These are phyloP conservation scores for Epizoanthus scotinus DNA, from an alignment of 92 coral and sea anemone genomes.

Conservation along the genomic window DNA sequence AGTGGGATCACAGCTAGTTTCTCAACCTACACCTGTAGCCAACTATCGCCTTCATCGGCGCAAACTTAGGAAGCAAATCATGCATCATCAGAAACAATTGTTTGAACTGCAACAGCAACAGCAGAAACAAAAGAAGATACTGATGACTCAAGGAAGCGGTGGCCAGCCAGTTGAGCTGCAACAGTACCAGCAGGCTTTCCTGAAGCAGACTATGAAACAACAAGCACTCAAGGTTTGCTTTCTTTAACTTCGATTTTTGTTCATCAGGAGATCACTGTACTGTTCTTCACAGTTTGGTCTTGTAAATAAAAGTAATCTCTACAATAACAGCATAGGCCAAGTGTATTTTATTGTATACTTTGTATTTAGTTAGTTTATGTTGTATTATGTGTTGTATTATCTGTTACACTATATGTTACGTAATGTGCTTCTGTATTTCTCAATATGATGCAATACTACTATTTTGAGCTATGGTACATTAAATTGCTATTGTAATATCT, in stretches of 20 bases:
- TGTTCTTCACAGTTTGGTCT: not conserved
- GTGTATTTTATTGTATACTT: too few relatives aligned
- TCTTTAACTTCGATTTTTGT: too few relatives aligned
- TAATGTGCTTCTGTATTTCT: too few relatives aligned
- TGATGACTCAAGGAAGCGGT: slow-evolving; percentile 51
- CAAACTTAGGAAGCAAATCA: slow-evolving; percentile 68
- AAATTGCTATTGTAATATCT: too few relatives aligned
- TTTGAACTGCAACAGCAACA: slow-evolving; percentile 73
- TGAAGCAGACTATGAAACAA: slow-evolving; percentile 39
- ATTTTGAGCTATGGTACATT: too few relatives aligned
- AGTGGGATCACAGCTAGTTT: slow-evolving; percentile 55
- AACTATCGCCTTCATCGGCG: slow-evolving; percentile 67
- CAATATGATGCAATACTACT: too few relatives aligned
- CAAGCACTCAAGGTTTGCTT: slow-evolving; percentile 27
- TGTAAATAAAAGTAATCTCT: too few relatives aligned
- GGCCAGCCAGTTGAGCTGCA: slow-evolving; percentile 55
- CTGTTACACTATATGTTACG: too few relatives aligned
- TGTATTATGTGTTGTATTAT: too few relatives aligned
- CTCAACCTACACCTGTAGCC: slow-evolving; percentile 50
- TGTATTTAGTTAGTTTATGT: too few relatives aligned
- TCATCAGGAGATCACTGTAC: not conserved
- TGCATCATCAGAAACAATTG: slow-evolving; percentile 66
- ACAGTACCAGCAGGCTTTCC: slow-evolving; percentile 56
- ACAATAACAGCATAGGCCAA: too few relatives aligned
- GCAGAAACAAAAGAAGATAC: slow-evolving; percentile 57